phyloP scores from a whole-genome alignment of 2,797 vertebrate genomes.

The Petrocephalus sullivani region DNA sequence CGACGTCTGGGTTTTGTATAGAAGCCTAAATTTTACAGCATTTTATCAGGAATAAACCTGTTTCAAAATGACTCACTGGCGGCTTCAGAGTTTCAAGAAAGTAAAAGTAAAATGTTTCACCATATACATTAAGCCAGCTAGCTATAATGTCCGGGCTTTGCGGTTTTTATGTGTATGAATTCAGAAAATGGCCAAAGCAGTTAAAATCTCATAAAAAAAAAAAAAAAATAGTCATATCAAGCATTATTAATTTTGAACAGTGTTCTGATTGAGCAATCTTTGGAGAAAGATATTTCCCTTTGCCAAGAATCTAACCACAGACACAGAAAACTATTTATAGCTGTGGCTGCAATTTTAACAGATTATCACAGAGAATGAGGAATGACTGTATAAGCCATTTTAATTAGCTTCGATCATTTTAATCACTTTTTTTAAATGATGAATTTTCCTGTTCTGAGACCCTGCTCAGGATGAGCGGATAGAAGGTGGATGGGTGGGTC shows the following conservation, averaged over 20 bases:
- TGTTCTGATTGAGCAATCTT: neutral
- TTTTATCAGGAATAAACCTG: neutral
- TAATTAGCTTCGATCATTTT: neutral
- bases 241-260: neutral
- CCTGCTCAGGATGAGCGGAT: neutral
- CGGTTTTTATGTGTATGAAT: neutral
- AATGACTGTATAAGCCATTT: neutral
- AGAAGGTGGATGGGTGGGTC: neutral
- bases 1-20: neutral
- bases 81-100: neutral
- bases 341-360: neutral
- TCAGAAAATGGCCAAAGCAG: neutral
- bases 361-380: neutral
- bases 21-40: neutral
- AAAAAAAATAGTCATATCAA: neutral
- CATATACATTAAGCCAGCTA: neutral
- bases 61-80: neutral
- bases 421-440: neutral
- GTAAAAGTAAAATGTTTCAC: neutral
- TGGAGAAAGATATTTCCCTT: neutral
- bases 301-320: neutral
- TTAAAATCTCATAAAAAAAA: neutral
- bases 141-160: neutral
- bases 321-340: neutral
- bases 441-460: neutral